Base-by-base conservation (phyloP, 2,113 vertebrate species). In the Garra rufa region DNA sequence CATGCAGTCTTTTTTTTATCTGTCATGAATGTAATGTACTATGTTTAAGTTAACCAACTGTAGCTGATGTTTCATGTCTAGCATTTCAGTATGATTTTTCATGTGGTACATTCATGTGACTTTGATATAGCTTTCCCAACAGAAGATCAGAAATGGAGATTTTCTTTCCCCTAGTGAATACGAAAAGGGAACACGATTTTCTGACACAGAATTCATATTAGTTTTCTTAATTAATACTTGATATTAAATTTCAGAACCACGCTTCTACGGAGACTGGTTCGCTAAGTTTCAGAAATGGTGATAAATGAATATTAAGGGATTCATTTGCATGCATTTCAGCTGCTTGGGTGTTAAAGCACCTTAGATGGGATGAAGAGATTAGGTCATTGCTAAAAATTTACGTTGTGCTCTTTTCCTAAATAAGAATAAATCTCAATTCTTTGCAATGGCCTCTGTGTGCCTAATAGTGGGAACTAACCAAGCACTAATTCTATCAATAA, bases 401-500 rank as follows among this genome's bases (percentile, higher is more conserved):
- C 46, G 14, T 52, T 55, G 11, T 17, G 4, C 43, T 67, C 43
- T 30, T 13, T 44, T 28, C 21, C 15, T 61, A 63, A 79, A 79
- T 13, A 63, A 28, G 6, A 79, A 44, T 26, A 26, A 79, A 19
- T 43, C n/a, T 11, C 3, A n/a, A 13, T 55, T 34, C 2, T 55
- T 55, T 55, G 13, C 38, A 61, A 24, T 77, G 50, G 10, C 52
- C 21, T 15, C 21, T 9, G n/a, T 59, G 34, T 44, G 14, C 41
- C 38, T 30, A 28, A 28, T 21, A 10, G 30, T n/a, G 10, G 10
- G 50, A 81, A 44, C 17, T 8, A 30, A 26, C 75, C 55, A 50
- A 48, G 11, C 59, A 74, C 63, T 63, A 65, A 84, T 67, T 59
- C 9, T 73, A 78, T 85, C 75, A 86, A 82, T 78, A 81, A 61